phyloP scores from a whole-genome alignment of 1,140 invertebrate genomes.

The Nixonia krombeini region DNA sequence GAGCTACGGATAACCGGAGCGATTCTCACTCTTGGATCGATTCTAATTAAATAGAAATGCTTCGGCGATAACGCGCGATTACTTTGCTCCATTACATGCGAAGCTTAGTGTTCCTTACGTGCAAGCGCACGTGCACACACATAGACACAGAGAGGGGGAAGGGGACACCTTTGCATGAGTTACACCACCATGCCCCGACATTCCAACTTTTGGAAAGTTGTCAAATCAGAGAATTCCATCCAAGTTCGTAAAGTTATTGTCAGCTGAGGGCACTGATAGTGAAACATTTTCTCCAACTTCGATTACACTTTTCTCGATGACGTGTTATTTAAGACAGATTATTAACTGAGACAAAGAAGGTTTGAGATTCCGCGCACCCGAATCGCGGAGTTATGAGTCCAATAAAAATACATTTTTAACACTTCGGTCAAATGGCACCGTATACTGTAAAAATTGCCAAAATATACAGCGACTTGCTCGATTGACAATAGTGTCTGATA shows the following conservation, averaged over 20 bases:
- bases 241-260: slow-evolving; percentile 16
- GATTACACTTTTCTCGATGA: neutral
- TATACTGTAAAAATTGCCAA: no score
- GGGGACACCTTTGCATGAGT: slow-evolving; percentile 10
- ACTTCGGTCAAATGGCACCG: no score
- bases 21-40: slow-evolving; percentile 44
- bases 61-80: slow-evolving; percentile 43
- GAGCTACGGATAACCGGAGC: slow-evolving; percentile 39
- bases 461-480: no score
- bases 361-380: no score
- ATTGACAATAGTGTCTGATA: no score
- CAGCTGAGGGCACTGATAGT: neutral
- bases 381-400: no score
- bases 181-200: slow-evolving; percentile 23
- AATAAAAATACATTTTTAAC: no score
- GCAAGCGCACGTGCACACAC: no score
- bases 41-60: slow-evolving; percentile 51
- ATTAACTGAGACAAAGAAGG: no score
- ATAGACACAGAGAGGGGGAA: slow-evolving; percentile 24
- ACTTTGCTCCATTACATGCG: slow-evolving; percentile 46
- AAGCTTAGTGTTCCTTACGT: slow-evolving; percentile 18
- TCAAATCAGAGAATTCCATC: slow-evolving; percentile 30
- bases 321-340: no score
- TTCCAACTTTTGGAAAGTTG: slow-evolving; percentile 37
- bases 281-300: slow-evolving; percentile 4